A percentile compares a stretch with the other conserved stretches of the same genome.
Conservation (phyloP, 1,140 invertebrate species). For the Drosophila ficusphila region DNA sequence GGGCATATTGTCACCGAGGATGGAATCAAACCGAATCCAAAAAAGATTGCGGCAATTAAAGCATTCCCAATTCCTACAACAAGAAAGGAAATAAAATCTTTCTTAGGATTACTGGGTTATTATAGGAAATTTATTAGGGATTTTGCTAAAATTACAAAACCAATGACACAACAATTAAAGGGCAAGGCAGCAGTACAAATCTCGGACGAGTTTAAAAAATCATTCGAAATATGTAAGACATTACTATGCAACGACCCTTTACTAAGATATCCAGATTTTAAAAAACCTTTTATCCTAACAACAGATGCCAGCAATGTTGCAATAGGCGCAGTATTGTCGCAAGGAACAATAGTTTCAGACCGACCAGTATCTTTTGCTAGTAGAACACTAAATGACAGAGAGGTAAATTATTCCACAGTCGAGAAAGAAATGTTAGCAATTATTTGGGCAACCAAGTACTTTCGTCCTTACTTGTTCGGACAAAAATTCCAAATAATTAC, state of each 20-base stretch:
- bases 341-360: background rate
- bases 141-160: constrained; percentile 45
- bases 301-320: background rate
- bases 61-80: constrained; percentile 54
- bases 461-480: background rate
- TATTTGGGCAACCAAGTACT: no score
- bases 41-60: constrained; percentile 22
- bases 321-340: background rate
- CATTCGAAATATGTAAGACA: constrained; percentile 20
- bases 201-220: background rate
- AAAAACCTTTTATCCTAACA: background rate
- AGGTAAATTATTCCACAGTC: constrained; percentile 3
- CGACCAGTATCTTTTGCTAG: constrained; percentile 2
- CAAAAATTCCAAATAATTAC: constrained; percentile 5
- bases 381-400: background rate
- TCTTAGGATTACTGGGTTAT: no score
- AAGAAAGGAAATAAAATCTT: constrained; percentile 48
- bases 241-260: constrained; percentile 23
- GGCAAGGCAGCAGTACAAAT: background rate
- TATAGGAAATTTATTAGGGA: constrained; percentile 52
- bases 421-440: no score
- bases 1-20: no score
- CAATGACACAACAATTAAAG: constrained; percentile 10
- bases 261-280: constrained; percentile 7
- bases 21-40: constrained; percentile 31